A percentile compares a stretch with the other conserved stretches of the same genome.
Evolutionary conservation across 2,113 vertebrate genomes (phyloP).

Genomic region (Muntiacus reevesi): DNA sequence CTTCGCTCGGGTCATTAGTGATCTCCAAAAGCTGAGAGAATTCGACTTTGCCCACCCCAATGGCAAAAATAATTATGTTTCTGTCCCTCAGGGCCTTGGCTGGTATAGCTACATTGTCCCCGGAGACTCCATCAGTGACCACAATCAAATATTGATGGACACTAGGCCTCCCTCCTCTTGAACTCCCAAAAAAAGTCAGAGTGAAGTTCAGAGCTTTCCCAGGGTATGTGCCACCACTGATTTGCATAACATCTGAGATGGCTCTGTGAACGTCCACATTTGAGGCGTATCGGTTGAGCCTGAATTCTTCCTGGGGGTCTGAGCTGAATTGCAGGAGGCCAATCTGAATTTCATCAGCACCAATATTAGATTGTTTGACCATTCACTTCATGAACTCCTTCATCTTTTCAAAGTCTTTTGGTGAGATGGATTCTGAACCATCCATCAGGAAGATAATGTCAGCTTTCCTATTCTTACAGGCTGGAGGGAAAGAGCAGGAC

Average conservation of each 20-base stretch:
- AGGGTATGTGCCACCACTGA: constrained; percentile 76
- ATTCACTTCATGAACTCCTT: constrained; percentile 85
- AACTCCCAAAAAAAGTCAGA: constrained; percentile 79
- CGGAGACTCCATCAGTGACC: constrained; percentile 85
- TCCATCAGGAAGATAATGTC: constrained; percentile 90
- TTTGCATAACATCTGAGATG: constrained; percentile 78
- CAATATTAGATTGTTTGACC: constrained; percentile 75
- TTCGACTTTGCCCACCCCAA: constrained; percentile 82
- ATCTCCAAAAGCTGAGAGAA: constrained; percentile 85
- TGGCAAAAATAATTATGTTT: constrained; percentile 83
- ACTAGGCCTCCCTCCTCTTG: constrained; percentile 79
- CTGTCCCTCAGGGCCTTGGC: constrained; percentile 81
- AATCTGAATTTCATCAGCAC: constrained; percentile 78
- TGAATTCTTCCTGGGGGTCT: constrained; percentile 72
- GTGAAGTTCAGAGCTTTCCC: constrained; percentile 80
- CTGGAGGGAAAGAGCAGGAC: constrained; percentile 68
- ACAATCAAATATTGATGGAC: constrained; percentile 84
- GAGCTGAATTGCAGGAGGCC: constrained; percentile 88
- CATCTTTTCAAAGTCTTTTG: constrained; percentile 81
- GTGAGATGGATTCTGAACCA: constrained; percentile 84
- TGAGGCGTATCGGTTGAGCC: constrained; percentile 71
- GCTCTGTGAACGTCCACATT: constrained; percentile 67
- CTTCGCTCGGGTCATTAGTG: constrained; percentile 75
- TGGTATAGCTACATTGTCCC: constrained; percentile 79
- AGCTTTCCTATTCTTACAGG: constrained; percentile 82